Conservation (phyloP, 2,797 vertebrate genomes). For the Microtus agrestis region DNA sequence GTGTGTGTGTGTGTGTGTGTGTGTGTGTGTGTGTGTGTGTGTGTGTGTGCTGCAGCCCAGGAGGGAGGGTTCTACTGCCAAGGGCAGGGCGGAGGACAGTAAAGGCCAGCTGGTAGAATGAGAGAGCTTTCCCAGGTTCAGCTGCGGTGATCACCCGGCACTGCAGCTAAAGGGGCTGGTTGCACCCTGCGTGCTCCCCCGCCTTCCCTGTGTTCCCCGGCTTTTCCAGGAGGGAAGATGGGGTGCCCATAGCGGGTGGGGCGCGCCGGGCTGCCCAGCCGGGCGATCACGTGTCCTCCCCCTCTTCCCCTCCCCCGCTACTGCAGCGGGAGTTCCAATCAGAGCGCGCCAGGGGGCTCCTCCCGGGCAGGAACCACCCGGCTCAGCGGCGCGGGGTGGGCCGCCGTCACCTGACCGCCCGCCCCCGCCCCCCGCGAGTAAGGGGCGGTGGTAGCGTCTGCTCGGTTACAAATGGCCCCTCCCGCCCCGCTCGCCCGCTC, state of each 20-base stretch:
- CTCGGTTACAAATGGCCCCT: conserved; percentile 88
- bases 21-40: not conserved
- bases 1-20: not conserved
- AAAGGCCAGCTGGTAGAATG: not conserved
- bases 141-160: not conserved
- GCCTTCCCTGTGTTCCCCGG: conserved; percentile 75
- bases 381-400: conserved; percentile 84
- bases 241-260: conserved; percentile 70
- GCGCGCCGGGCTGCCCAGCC: conserved; percentile 45
- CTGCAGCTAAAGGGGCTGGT: conserved; percentile 28
- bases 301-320: conserved; percentile 50
- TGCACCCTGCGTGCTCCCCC: conserved; percentile 59
- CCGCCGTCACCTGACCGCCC: conserved; percentile 84
- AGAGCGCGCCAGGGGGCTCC: conserved; percentile 80
- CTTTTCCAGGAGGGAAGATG: conserved; percentile 79
- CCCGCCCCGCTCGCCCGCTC: conserved; percentile 82
- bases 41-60: not conserved
- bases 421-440: conserved; percentile 86
- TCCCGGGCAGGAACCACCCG: conserved; percentile 83
- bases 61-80: not conserved
- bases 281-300: conserved; percentile 78
- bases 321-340: conserved; percentile 81
- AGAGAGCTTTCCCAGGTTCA: not conserved
- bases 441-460: conserved; percentile 88
- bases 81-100: conserved; percentile 11